Evolutionary conservation across 2,888 invertebrate species (phyloP).

Genomic region (Thera britannica): DNA sequence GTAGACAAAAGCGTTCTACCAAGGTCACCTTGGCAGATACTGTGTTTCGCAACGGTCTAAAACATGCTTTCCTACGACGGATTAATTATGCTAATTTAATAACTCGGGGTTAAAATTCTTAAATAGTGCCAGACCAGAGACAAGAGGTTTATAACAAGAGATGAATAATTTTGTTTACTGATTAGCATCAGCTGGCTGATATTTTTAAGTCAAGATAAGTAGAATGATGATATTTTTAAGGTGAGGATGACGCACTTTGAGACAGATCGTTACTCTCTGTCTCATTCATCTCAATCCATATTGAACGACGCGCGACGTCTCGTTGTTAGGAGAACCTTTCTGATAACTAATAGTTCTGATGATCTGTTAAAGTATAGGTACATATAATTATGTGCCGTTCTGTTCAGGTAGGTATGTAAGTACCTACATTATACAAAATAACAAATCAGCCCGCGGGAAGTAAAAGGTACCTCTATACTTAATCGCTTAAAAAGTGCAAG

Average conservation of each 20-base stretch:
- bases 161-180: slow-evolving; percentile 5
- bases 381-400: no score
- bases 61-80: no score
- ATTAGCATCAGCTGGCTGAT: slow-evolving; percentile 3
- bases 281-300: slow-evolving; percentile 41
- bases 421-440: no score
- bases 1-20: no score
- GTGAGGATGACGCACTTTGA: slow-evolving; percentile 19
- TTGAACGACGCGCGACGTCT: not conserved
- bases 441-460: no score
- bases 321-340: not conserved
- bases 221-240: slow-evolving; percentile 15
- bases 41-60: no score
- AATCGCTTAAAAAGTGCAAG: no score
- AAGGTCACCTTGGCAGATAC: no score
- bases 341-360: not conserved
- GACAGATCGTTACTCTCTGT: slow-evolving; percentile 25
- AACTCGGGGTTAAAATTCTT: not conserved
- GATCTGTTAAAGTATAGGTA: no score
- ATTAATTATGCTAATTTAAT: no score
- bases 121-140: not conserved
- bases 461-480: no score
- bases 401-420: no score
- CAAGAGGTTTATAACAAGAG: not conserved
- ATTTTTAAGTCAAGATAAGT: slow-evolving; percentile 21